A percentile compares a stretch with the other conserved stretches of the same genome.
phyloP scores from a whole-genome alignment of 2,888 invertebrate species.

The Salticus scenicus region DNA sequence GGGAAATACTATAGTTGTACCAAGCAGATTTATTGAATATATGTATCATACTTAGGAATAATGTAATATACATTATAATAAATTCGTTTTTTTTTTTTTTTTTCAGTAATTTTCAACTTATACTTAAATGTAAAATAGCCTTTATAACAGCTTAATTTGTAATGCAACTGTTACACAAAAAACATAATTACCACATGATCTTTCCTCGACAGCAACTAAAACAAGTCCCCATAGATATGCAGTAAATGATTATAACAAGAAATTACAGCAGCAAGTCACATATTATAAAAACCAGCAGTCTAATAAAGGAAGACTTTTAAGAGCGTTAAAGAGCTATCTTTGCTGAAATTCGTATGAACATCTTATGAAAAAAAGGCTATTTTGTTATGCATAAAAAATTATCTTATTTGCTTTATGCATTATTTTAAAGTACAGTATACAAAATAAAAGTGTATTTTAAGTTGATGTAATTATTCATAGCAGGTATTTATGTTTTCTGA shows the following conservation, averaged over 20 bases:
- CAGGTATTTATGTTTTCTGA: slow-evolving; percentile 23
- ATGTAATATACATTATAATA: no score
- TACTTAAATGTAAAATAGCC: no score
- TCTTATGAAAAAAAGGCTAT: background rate
- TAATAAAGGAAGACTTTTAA: background rate
- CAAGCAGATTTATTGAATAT: no score
- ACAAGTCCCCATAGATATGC: slow-evolving; percentile 64
- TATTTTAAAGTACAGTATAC: slow-evolving; percentile 23
- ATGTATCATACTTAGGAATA: no score
- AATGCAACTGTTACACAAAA: no score
- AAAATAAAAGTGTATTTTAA: slow-evolving; percentile 36
- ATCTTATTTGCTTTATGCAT: slow-evolving; percentile 24
- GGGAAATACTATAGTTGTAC: no score
- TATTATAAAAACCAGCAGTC: slow-evolving; percentile 4
- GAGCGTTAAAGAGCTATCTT: background rate
- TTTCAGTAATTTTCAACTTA: no score
- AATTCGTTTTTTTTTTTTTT: no score
- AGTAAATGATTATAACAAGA: background rate
- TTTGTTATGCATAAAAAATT: background rate
- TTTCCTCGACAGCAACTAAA: slow-evolving; percentile 48
- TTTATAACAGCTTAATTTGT: no score
- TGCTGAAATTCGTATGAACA: background rate
- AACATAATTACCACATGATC: slow-evolving; percentile 18
- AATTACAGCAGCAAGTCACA: background rate
- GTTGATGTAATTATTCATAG: slow-evolving; percentile 49